Base-by-base conservation (phyloP, 1,140 invertebrate species). In the Oscheius sp. region DNA sequence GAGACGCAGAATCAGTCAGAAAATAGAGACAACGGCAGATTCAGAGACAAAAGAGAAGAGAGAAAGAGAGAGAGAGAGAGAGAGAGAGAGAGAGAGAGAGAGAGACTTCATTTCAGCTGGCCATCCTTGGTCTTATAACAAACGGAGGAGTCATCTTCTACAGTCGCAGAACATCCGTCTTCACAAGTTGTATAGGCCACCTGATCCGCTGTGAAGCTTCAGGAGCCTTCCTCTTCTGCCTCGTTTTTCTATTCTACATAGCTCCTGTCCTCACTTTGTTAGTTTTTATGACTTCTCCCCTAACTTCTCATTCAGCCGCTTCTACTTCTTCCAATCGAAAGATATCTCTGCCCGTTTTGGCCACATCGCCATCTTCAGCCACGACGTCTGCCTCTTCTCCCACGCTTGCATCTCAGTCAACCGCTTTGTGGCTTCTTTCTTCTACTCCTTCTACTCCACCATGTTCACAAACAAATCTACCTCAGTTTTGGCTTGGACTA, bases 301-400 rank as follows among this genome's bases (percentile, higher is more conserved):
- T 55, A 7, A 23, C 15, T 4, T n/a, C 10, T 13, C 7, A 20
- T 55, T 55, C 49, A 55, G 49, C 7, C 4, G 4, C 23, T 26
- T 55, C 7, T 7, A 15, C 7, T 13, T 4, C 7, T 55, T 15
- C 15, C 7, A 55, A 23, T 4, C 7, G 7, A 55, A 55, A 23
- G 7, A 15, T 7, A 23, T 55, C 49, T 55, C 49, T 55, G 49
- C 49, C 23, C 49, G 49, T 7, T 23, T 55, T 4, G 49, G 49
- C 7, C 49, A 55, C 23, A 26, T 55, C 15, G 49, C 49, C 49
- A 55, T 55, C 49, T 55, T 55, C 49, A 55, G 49, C 23, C 49
- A 55, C 49, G 49, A 55, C 49, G 7, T 55, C 23, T 55, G 49
- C 23, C 49, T 55, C 49, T 55, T 55, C 49, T 55, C 49, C 23